Conservation (phyloP, 1,140 invertebrate genomes). For the Homalodisca vitripennis region DNA sequence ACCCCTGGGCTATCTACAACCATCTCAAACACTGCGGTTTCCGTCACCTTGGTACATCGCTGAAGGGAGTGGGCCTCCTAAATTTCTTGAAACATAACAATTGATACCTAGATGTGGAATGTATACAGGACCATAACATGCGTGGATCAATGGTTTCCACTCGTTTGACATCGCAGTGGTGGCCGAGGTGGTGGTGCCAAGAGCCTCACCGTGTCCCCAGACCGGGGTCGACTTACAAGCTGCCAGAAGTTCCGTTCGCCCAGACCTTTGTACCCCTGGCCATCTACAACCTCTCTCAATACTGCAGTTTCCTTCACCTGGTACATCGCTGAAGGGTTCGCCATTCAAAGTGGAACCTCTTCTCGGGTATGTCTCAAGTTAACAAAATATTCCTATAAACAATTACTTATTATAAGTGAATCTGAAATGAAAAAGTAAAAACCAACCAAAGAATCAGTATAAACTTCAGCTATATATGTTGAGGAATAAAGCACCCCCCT, state of each 20-base stretch:
- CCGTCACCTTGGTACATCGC: too few relatives aligned
- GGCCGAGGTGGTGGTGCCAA: constrained; percentile 6
- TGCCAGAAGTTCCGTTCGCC: neutral
- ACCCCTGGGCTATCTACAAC: too few relatives aligned
- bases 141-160: constrained; percentile 19
- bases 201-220: neutral
- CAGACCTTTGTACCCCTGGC: neutral
- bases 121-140: constrained; percentile 9
- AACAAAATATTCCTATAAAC: too few relatives aligned
- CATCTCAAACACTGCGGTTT: too few relatives aligned
- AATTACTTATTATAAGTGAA: too few relatives aligned
- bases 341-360: constrained; percentile 9
- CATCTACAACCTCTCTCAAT: neutral
- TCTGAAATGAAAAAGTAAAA: too few relatives aligned
- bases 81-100: too few relatives aligned
- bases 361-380: neutral
- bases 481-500: too few relatives aligned
- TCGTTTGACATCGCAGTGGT: constrained; percentile 15
- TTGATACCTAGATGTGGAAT: too few relatives aligned
- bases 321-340: neutral
- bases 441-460: too few relatives aligned
- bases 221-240: neutral
- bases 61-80: too few relatives aligned
- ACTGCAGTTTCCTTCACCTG: constrained; percentile 6
- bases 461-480: too few relatives aligned